These are phyloP conservation scores for Hylia prasina DNA, from an alignment of 2,113 vertebrate species.

Conservation along the genomic window DNA sequence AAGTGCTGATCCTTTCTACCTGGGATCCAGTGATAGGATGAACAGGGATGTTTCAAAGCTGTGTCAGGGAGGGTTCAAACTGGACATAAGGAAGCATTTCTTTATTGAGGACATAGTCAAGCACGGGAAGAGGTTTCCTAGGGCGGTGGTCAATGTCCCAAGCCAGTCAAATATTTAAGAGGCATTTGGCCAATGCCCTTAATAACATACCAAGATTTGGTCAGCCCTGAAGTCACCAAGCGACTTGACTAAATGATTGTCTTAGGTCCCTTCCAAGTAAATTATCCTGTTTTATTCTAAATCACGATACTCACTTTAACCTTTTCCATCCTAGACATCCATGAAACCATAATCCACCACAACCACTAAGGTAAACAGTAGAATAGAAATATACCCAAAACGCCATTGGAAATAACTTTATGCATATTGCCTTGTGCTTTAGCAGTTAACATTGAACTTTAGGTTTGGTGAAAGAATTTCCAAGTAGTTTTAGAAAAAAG, in stretches of 20 bases:
- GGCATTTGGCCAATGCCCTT: neutral
- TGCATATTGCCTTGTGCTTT: neutral
- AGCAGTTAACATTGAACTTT: neutral
- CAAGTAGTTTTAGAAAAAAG: neutral
- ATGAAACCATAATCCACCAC: neutral
- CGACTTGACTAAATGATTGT: neutral
- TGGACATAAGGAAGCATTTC: neutral
- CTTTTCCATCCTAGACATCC: neutral
- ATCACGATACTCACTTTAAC: neutral
- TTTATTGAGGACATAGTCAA: neutral
- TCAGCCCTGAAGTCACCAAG: neutral
- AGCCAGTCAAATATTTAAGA: neutral
- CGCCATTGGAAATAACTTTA: accelerated
- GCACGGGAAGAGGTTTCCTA: neutral
- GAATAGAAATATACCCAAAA: neutral
- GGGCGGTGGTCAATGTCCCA: accelerated
- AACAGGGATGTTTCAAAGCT: neutral
- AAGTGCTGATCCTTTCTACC: neutral
- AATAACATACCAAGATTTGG: neutral
- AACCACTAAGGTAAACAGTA: neutral
- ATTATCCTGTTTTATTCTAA: neutral
- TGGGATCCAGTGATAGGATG: accelerated
- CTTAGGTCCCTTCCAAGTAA: neutral
- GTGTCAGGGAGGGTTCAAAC: neutral
- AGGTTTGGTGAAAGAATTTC: neutral